Percentiles rank a stretch among this genome's conserved stretches.
These are phyloP conservation scores for Dipodomys spectabilis DNA, from an alignment of 2,113 vertebrate species.

Conservation along the genomic window DNA sequence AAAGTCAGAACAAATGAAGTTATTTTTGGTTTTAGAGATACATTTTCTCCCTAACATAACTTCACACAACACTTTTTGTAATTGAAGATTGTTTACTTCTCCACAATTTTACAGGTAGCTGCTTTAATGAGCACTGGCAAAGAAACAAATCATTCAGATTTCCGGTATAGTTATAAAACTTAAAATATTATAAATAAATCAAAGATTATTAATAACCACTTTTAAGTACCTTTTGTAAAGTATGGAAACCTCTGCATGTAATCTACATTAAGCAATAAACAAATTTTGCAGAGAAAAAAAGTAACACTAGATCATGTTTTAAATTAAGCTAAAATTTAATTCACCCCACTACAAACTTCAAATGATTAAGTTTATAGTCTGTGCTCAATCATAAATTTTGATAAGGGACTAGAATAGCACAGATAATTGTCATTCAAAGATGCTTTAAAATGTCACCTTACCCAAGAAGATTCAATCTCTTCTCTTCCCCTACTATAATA, in stretches of 20 bases:
- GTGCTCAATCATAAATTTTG: constrained; percentile 79
- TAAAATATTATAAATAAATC: constrained; percentile 66
- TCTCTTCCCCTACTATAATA: constrained; percentile 47
- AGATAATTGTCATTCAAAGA: constrained; percentile 74
- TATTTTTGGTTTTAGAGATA: constrained; percentile 61
- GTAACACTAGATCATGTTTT: constrained; percentile 64
- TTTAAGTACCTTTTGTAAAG: constrained; percentile 50
- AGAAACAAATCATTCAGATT: constrained; percentile 62
- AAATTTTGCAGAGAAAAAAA: constrained; percentile 62
- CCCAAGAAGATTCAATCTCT: constrained; percentile 60
- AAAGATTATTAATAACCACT: constrained; percentile 47
- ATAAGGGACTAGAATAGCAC: constrained; percentile 76
- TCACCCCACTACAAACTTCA: constrained; percentile 67
- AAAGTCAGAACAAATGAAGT: constrained; percentile 10
- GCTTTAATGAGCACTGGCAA: constrained; percentile 52
- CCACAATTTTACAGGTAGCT: constrained; percentile 52
- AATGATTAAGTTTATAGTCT: constrained; percentile 71
- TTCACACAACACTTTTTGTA: constrained; percentile 25
- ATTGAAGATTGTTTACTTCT: constrained; percentile 50
- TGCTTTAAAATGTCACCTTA: constrained; percentile 76
- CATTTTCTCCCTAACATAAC: constrained; percentile 57
- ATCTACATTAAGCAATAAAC: constrained; percentile 58
- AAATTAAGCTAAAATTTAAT: constrained; percentile 74
- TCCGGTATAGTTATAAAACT: constrained; percentile 45
- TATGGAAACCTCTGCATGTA: constrained; percentile 48